A percentile compares a stretch with the other conserved stretches of the same genome.
phyloP scores from a whole-genome alignment of 2,888 invertebrate genomes.

The Pelosia muscerda region DNA sequence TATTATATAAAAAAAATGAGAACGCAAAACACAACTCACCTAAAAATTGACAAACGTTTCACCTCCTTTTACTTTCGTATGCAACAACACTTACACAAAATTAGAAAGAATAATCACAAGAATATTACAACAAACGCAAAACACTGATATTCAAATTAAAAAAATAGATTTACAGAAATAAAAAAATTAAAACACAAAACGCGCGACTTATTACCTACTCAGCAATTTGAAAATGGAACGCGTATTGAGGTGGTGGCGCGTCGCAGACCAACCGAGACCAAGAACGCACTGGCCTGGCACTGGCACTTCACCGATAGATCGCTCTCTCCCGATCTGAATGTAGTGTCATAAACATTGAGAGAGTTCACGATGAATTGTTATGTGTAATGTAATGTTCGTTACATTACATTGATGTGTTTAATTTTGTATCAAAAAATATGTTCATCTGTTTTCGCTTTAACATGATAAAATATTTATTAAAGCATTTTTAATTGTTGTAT shows the following conservation, averaged over 20 bases:
- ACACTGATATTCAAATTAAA: constrained; percentile 31
- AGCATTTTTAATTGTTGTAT: neutral
- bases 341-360: constrained; percentile 66
- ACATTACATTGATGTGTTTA: too few relatives aligned
- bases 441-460: too few relatives aligned
- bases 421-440: neutral
- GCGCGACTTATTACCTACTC: constrained; percentile 63
- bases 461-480: neutral
- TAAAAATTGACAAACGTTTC: constrained; percentile 68
- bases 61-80: constrained; percentile 79
- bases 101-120: constrained; percentile 41
- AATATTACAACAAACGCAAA: constrained; percentile 34
- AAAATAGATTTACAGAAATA: constrained; percentile 22
- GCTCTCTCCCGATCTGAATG: constrained; percentile 71
- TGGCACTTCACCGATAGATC: constrained; percentile 58
- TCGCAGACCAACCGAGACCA: constrained; percentile 58
- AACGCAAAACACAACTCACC: constrained; percentile 68
- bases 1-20: constrained; percentile 48
- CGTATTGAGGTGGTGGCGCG: constrained; percentile 56
- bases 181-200: constrained; percentile 48
- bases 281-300: constrained; percentile 60
- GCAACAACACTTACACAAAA: constrained; percentile 58
- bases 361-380: constrained; percentile 41
- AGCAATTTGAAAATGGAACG: constrained; percentile 61
- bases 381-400: neutral